phyloP scores from a whole-genome alignment of 2,797 vertebrate genomes.

The Ibycter americanus region DNA sequence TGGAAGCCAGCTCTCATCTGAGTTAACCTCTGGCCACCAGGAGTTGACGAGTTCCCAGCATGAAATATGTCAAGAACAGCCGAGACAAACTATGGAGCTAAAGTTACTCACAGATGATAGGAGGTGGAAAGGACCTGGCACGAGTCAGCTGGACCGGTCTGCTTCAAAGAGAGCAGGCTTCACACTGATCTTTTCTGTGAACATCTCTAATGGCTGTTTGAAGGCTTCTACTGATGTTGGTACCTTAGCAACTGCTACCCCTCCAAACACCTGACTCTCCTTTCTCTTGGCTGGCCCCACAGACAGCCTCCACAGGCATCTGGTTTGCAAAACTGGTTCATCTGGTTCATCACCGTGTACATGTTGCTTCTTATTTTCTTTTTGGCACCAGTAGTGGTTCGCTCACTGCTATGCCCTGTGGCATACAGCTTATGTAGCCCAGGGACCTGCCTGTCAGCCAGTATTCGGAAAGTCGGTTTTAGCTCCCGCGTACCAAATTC shows the following conservation, averaged over 20 bases:
- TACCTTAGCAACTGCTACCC: not conserved
- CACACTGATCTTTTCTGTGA: not conserved
- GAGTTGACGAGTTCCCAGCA: constrained; percentile 16
- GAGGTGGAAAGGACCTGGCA: not conserved
- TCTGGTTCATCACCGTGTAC: not conserved
- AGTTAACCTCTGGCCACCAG: constrained; percentile 50
- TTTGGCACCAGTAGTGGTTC: not conserved
- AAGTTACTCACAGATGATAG: not conserved
- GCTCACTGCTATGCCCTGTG: not conserved
- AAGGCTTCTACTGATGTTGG: not conserved
- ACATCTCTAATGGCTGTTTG: not conserved
- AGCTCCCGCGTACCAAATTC: not conserved
- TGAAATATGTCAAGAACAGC: not conserved
- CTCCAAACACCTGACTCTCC: not conserved
- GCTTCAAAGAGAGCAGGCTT: not conserved
- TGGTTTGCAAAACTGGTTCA: not conserved
- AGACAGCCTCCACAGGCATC: not conserved
- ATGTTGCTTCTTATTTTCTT: not conserved
- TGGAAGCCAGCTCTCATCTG: constrained; percentile 35
- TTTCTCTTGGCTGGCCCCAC: not conserved
- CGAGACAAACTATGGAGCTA: not conserved
- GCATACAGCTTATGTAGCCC: not conserved
- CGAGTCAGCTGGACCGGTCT: not conserved
- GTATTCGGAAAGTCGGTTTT: not conserved
- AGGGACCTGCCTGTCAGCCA: too few relatives aligned